Base-by-base conservation (phyloP, 92 coral and sea anemone genomes). In the Blastomussa wellsi region DNA sequence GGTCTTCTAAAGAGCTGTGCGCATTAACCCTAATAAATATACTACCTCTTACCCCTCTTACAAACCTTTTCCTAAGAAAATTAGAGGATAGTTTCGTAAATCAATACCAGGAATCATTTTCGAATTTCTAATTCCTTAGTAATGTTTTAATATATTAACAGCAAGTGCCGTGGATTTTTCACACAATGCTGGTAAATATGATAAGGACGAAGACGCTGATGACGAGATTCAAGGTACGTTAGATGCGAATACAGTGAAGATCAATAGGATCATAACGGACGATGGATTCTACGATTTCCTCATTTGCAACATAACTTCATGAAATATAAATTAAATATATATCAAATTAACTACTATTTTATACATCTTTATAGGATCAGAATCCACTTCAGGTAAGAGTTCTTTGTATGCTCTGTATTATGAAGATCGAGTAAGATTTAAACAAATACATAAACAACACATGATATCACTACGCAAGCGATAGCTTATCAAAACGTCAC, bases 201-300 rank as follows among this genome's bases (percentile, higher is more conserved):
- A 91, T 91, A 96, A 94, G 64, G 99, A 96, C 49, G 99, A 96
- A 47, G 99, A 96, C 37, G 98, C 98, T 5, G 99, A 96, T 77
- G 99, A 96, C 72, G 95, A 95, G 85, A 96, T 96, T 55, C 99
- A 96, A 87, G 99, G 99, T 92, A 81, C 32, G 79, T 37, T 29
- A 31, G 20, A 24, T 49, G 22, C 12, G 15, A 7, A 32, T 39
- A 67, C 72, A 10, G 38, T 20, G 39, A 28, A 12, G 72, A 67
- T 35, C 20, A 31, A 39, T 31, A 14, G 20, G 72, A 67, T 67
- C 7, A 31, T 31, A n/a, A n/a, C n/a, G n/a, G 24, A 26, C 0
- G 22, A 33, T 10, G 37, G 38, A 26, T 29, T 33, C 39, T 69
- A 37, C 8, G 37, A 26, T 31, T 39, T 39, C 44, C 3, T 7